Base-by-base conservation (phyloP, 2,113 vertebrate species). In the Tonatia bakeri region DNA sequence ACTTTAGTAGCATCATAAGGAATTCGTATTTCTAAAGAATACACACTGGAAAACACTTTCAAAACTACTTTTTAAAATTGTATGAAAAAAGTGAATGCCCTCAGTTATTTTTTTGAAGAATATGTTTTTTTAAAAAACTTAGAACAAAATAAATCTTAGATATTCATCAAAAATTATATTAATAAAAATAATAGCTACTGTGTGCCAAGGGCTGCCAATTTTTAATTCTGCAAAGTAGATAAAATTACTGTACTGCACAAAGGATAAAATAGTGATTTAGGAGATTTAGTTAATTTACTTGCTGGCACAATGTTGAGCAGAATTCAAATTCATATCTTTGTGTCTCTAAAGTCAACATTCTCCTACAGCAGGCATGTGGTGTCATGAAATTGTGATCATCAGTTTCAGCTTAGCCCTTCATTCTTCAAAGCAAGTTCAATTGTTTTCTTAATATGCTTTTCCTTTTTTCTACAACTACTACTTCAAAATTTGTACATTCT, bases 21-120 rank as follows among this genome's bases (percentile, higher is more conserved):
- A 95, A 93, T 87, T 96, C 94, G 56, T 76, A 45, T 80, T 14
- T 36, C 70, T 64, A 52, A 69, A 93, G 56, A 85, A 88, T 22
- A 67, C 13, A 67, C 33, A 70, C 4, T 84, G 12, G 38, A 83
- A 95, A 79, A 76, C 36, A 84, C 7, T 80, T 22, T 61, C 76
- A 86, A 31, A 90, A 22, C 6, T 83, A 40, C 28, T 47, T 77
- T 82, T 80, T 73, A 33, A 22, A 89, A 87, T 64, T 75, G 70
- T 81, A 45, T 28, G 24, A 87, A 91, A 94, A 90, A 90, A 90
- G 50, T 52, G 84, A 75, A 85, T 69, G 0, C 50, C 45, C 79
- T 90, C 10, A 80, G 47, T 67, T 50, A 80, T 92, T 92, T 90
- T 94, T 92, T n/a, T 43, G 19, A 61, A 90, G 64, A 80, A 73